These are phyloP conservation scores for Discoglossus pictus DNA, from an alignment of 2,797 vertebrate genomes.

Conservation along the genomic window DNA sequence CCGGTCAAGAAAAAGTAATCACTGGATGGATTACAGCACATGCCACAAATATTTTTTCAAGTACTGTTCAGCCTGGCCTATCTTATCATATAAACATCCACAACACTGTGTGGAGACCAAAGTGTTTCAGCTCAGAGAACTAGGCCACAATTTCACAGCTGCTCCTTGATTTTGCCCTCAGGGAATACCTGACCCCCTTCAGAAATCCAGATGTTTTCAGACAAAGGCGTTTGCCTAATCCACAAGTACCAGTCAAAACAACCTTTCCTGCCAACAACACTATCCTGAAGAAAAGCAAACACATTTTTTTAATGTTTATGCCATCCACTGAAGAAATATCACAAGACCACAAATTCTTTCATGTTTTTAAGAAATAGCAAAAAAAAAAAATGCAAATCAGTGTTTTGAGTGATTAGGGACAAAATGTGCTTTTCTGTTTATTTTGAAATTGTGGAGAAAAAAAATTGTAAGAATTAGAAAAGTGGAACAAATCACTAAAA, in stretches of 20 bases:
- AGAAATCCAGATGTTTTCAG: constrained; percentile 45
- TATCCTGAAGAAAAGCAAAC: constrained; percentile 32
- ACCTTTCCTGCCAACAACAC: constrained; percentile 31
- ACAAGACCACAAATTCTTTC: constrained; percentile 24
- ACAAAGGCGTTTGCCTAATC: constrained; percentile 31
- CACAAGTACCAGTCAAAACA: constrained; percentile 44
- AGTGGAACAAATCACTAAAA: neutral
- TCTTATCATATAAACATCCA: constrained; percentile 65
- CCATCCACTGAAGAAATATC: constrained; percentile 24
- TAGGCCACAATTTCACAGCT: constrained; percentile 45
- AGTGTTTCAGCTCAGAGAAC: constrained; percentile 17
- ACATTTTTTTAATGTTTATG: constrained; percentile 14
- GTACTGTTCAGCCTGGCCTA: constrained; percentile 57
- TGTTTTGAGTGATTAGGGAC: constrained; percentile 21
- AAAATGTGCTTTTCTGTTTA: constrained; percentile 12
- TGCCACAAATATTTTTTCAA: constrained; percentile 80
- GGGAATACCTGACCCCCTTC: constrained; percentile 31
- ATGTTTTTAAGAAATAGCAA: constrained; percentile 11
- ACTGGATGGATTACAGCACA: constrained; percentile 72
- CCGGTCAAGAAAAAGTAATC: constrained; percentile 76
- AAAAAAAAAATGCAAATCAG: constrained; percentile 4
- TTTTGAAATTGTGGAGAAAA: constrained; percentile 11
- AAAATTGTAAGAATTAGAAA: neutral
- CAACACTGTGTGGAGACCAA: constrained; percentile 45
- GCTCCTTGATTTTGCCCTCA: constrained; percentile 28